Evolutionary conservation across 2,797 vertebrate species (phyloP).

Genomic region (Sphenopsis melanotis): DNA sequence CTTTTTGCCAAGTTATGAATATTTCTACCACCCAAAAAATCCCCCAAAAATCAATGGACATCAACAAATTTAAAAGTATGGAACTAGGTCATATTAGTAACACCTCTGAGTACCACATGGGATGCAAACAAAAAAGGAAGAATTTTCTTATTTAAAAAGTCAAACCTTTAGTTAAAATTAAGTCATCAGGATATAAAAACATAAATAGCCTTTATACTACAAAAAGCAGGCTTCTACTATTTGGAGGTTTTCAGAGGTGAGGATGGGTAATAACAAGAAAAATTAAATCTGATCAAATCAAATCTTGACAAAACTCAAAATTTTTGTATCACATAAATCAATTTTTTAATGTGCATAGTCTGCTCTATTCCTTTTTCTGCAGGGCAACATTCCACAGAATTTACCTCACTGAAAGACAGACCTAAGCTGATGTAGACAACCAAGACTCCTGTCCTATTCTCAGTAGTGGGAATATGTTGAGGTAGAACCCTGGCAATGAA

Average conservation of each 20-base stretch:
- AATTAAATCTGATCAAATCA: background rate
- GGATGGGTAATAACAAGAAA: background rate
- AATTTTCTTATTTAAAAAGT: background rate
- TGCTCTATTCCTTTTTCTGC: background rate
- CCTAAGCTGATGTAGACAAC: background rate
- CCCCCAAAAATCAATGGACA: background rate
- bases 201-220: background rate
- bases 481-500: background rate
- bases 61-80: background rate
- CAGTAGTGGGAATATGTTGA: background rate
- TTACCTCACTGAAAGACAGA: background rate
- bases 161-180: background rate
- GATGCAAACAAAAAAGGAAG: background rate
- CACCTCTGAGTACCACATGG: background rate
- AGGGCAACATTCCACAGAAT: background rate
- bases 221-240: background rate
- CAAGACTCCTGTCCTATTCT: background rate
- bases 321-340: background rate
- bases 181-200: background rate
- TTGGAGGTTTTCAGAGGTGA: background rate
- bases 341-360: rapidly evolving
- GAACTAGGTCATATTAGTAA: background rate
- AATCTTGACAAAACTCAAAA: background rate
- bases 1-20: background rate
- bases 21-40: background rate